A percentile compares a stretch with the other conserved stretches of the same genome.
phyloP scores from a whole-genome alignment of 2,888 invertebrate species.

The Cataglyphis albicans region DNA sequence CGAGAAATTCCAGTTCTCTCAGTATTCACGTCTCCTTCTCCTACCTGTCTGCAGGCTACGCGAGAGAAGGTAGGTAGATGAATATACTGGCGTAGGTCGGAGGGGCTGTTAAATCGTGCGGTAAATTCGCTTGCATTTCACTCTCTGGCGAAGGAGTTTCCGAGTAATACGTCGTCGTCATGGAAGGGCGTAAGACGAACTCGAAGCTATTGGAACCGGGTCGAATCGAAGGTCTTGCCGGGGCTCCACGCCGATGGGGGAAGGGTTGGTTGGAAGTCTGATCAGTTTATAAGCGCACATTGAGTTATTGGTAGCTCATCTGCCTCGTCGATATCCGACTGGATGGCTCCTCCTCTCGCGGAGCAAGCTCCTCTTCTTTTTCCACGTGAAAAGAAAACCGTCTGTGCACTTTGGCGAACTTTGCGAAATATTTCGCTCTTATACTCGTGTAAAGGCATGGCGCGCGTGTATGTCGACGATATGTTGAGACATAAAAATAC shows the following conservation, averaged over 20 bases:
- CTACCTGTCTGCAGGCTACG: conserved; percentile 61
- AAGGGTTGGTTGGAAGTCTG: conserved; percentile 77
- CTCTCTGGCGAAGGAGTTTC: conserved; percentile 74
- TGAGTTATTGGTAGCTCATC: conserved; percentile 84
- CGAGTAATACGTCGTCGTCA: conserved; percentile 76
- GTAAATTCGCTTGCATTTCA: conserved; percentile 84
- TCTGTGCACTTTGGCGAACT: conserved; percentile 45
- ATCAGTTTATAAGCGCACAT: conserved; percentile 84
- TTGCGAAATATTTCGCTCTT: conserved; percentile 39
- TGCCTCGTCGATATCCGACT: conserved; percentile 81
- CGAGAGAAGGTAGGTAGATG: conserved; percentile 73
- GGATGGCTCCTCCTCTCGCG: conserved; percentile 77
- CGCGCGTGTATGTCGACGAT: conserved; percentile 18
- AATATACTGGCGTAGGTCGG: conserved; percentile 74
- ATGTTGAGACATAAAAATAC: conserved; percentile 15
- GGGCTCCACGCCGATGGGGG: conserved; percentile 47
- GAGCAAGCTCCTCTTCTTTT: conserved; percentile 45
- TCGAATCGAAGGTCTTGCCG: conserved; percentile 70
- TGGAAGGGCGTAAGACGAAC: conserved; percentile 73
- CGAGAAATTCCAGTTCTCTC: conserved; percentile 66
- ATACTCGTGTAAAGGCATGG: conserved; percentile 6
- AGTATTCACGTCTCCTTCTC: conserved; percentile 56
- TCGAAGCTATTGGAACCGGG: conserved; percentile 75
- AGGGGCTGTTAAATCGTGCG: conserved; percentile 82
- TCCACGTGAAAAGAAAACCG: conserved; percentile 48